Conservation (phyloP, 2,113 vertebrate species). For the Centropus unirufus region DNA sequence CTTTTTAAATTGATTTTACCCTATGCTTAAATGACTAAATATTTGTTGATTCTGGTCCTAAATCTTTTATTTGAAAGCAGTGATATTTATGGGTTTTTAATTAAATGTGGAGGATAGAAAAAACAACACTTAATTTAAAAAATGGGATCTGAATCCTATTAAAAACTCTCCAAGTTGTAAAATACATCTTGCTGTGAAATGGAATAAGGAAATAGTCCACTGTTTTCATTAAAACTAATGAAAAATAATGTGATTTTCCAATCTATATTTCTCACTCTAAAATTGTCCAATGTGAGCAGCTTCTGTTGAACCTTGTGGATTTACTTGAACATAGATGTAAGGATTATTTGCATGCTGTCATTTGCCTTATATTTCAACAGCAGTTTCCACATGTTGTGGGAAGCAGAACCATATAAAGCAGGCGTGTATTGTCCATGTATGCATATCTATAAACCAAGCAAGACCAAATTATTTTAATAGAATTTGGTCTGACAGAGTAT, state of each 20-base stretch:
- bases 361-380: not conserved
- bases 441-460: not conserved
- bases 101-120: not conserved
- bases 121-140: not conserved
- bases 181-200: not conserved
- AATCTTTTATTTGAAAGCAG: not conserved
- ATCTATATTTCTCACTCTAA: not conserved
- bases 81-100: not conserved
- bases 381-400: not conserved
- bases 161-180: not conserved
- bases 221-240: not conserved
- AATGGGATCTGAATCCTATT: not conserved
- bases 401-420: not conserved
- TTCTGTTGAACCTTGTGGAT: not conserved
- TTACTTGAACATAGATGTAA: slow-evolving; percentile 2
- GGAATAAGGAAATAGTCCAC: not conserved
- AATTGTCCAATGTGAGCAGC: not conserved
- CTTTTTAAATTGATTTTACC: not conserved
- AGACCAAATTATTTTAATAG: not conserved
- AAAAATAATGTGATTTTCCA: not conserved
- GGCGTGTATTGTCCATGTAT: not conserved
- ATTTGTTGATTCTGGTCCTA: not conserved
- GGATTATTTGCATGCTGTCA: not conserved
- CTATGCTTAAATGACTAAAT: not conserved
- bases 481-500: not conserved